A percentile compares a stretch with the other conserved stretches of the same genome.
Conservation (phyloP, 2,797 vertebrate genomes). For the Novumbra hubbsi region DNA sequence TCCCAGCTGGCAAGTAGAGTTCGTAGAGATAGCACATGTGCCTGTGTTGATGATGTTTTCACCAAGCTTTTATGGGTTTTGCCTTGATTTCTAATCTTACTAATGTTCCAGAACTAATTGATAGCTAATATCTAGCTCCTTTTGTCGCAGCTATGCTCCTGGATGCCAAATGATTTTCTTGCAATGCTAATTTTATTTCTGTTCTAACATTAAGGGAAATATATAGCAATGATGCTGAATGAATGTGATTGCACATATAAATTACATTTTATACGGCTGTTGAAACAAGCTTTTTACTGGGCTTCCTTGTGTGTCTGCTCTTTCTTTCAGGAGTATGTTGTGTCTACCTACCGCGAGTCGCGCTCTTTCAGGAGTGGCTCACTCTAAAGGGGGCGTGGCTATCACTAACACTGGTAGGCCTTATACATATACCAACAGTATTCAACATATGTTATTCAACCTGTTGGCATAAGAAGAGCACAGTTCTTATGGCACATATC, state of each 20-base stretch:
- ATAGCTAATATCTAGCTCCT: too few species aligned
- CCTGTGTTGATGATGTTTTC: too few species aligned
- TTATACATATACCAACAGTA: neutral
- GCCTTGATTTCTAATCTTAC: too few species aligned
- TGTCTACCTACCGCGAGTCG: slow-evolving; percentile 73
- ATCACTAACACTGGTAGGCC: slow-evolving; percentile 70
- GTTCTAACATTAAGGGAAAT: too few species aligned
- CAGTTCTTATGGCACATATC: neutral
- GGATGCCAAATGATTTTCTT: too few species aligned
- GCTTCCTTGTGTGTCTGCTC: neutral
- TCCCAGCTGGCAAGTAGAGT: too few species aligned
- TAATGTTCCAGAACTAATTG: too few species aligned
- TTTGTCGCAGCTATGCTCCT: too few species aligned
- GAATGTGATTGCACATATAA: neutral
- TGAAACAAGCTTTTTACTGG: neutral
- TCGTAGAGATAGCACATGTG: too few species aligned
- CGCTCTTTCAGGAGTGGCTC: slow-evolving; percentile 65
- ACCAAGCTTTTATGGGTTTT: too few species aligned
- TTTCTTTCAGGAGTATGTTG: slow-evolving; percentile 75
- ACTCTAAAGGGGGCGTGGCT: slow-evolving; percentile 56
- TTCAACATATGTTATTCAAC: slow-evolving; percentile 10
- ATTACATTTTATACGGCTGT: neutral
- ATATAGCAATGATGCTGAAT: neutral
- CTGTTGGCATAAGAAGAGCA: slow-evolving; percentile 3
- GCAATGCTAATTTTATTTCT: too few species aligned